A percentile compares a stretch with the other conserved stretches of the same genome.
phyloP scores from a whole-genome alignment of 2,113 vertebrate species.

The Pterocles orientalis region DNA sequence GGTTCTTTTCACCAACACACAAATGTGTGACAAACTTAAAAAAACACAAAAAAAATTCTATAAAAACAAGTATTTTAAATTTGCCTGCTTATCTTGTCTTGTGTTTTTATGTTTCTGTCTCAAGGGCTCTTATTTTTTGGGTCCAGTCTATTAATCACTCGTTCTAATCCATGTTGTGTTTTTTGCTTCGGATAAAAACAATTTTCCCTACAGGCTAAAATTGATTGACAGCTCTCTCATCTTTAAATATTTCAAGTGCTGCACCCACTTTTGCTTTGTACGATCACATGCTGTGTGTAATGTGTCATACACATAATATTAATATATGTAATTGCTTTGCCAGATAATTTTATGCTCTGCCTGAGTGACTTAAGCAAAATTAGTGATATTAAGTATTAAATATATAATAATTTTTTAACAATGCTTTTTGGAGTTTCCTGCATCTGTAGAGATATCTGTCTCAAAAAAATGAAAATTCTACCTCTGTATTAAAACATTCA shows the following conservation, averaged over 20 bases:
- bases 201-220: not conserved
- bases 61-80: not conserved
- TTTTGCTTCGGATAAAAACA: not conserved
- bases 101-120: not conserved
- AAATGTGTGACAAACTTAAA: not conserved
- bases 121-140: not conserved
- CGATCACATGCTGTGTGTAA: not conserved
- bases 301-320: not conserved
- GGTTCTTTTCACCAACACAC: not conserved
- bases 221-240: not conserved
- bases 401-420: not conserved
- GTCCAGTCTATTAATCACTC: not conserved
- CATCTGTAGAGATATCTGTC: not conserved
- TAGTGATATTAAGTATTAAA: not conserved
- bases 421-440: not conserved
- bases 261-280: not conserved
- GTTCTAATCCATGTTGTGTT: not conserved
- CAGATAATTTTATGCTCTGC: not conserved
- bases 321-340: not conserved
- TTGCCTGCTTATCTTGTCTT: not conserved
- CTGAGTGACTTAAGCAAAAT: not conserved
- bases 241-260: not conserved
- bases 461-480: not conserved
- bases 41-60: not conserved
- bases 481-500: not conserved